Base-by-base conservation (phyloP, 2,797 vertebrate species). In the Menidia menidia region DNA sequence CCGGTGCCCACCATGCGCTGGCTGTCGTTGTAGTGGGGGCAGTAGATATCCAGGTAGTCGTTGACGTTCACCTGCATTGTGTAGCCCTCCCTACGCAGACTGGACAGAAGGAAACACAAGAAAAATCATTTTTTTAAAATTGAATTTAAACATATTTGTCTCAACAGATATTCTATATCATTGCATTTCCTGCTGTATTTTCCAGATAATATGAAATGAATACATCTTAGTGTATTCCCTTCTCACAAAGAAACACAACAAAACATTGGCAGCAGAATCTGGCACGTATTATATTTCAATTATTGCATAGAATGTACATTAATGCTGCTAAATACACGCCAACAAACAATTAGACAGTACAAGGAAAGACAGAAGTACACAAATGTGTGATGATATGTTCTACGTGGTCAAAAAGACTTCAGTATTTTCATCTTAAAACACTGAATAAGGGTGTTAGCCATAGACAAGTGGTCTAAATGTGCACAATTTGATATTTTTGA, bases 31-130 rank as follows among this genome's bases (percentile, higher is more conserved):
- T 97, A 97, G 80, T 97, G 97, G 0, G 97, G 96, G 91, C 97
- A 98, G 92, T 97, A 98, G 89, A 98, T 96, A 87, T 98, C 97
- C 93, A 98, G 89, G 78, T 98, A 98, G 85, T 98, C 97, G 25
- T 97, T 97, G 80, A 97, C 96, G 7, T 95, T 97, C 88, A 98
- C 96, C 92, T 96, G 95, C 90, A 98, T 96, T 0, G 95, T 97
- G 95, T 97, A 97, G 69, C 96, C 96, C 86, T 97, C 96, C 73
- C 94, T 93, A 56, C 95, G 93, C 80, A 98, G 89, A 85, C 97
- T 98, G 93, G 48, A 69, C 9, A 74, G 42, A 4, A 56, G 16
- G 6, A 65, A 6, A 39, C 7, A 39, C 10, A 39, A 39, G 7
- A 39, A 39, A 7, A 39, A 39, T 2, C 5, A 39, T 39, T 39